Base-by-base conservation (phyloP, 2,888 invertebrate species). In the Tribolium freemani region DNA sequence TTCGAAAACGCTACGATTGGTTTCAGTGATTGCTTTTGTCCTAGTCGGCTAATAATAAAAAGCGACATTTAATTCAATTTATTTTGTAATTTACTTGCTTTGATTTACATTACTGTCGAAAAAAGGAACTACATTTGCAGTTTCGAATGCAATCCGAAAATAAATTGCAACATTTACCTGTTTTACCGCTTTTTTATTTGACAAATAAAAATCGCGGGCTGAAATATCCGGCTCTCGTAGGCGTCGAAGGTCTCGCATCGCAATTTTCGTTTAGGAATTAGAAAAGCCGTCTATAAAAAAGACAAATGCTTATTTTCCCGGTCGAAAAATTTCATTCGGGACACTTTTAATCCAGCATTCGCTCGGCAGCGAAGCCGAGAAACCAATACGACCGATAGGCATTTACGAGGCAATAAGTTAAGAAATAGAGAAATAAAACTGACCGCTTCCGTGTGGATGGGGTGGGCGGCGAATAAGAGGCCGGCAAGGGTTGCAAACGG, bases 371-470 rank as follows among this genome's bases (percentile, higher is more conserved):
- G 8, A 45, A 67, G 67, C 68, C 11, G 69, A 63, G 69, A 70
- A 75, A 75, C 75, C 76, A 73, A 77, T 77, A 77, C 75, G 66
- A 64, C 71, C 71, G 72, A 75, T 72, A 66, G 74, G 73, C 75
- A 75, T 77, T 77, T 77, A 77, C 75, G 75, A 75, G 72, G 74
- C 71, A 53, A 69, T 78, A 76, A 78, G 71, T 73, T 61, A 70
- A 48, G 71, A 69, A 71, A 68, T 68, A 68, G 68, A 71, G 67
- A 74, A 71, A 71, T 69, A 79, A 77, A 71, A 91, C 94, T 93
- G 85, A 95, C 96, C 84, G 96, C 96, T 87, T 96, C 96, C 0
- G 95, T 94, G 85, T 96, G 96, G 75, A 96, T 90, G 16, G 96
- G 96, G 84, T 96, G 96, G 2, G 93, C 90, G 3, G 96, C 95